Conservation (phyloP, 2,888 invertebrate species). For the Homarus gammarus region DNA sequence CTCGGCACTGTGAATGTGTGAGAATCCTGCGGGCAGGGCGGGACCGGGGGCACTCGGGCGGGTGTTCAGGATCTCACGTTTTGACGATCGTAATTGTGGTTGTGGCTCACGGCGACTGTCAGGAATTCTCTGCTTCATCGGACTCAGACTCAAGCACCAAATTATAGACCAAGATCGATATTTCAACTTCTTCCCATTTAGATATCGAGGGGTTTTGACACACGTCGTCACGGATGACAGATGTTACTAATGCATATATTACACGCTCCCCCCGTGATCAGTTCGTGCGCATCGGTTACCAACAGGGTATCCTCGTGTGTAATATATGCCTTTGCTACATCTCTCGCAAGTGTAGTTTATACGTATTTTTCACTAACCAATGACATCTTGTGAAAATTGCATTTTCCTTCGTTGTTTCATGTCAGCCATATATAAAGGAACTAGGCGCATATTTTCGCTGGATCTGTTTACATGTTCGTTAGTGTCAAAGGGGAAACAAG, state of each 20-base stretch:
- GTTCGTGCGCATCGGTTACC: conserved; percentile 13
- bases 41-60: not conserved
- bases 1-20: not conserved
- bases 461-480: conserved; percentile 56
- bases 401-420: conserved; percentile 39
- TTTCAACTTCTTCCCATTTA: conserved; percentile 25
- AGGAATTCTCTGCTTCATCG: conserved; percentile 37
- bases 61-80: conserved; percentile 52
- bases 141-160: conserved; percentile 18
- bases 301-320: not conserved
- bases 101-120: conserved; percentile 41
- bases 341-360: conserved; percentile 33
- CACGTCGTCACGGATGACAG: not conserved
- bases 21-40: not conserved
- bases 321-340: conserved; percentile 34
- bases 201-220: not conserved
- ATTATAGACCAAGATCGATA: conserved; percentile 39
- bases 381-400: conserved; percentile 46
- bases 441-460: conserved; percentile 15
- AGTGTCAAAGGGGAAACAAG: conserved; percentile 45
- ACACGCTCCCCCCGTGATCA: conserved; percentile 13
- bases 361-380: conserved; percentile 25
- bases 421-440: conserved; percentile 32
- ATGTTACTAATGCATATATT: conserved; percentile 38
- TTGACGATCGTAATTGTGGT: conserved; percentile 35